A percentile compares a stretch with the other conserved stretches of the same genome.
phyloP scores from a whole-genome alignment of 2,797 vertebrate species.

The Poecilia velifera region DNA sequence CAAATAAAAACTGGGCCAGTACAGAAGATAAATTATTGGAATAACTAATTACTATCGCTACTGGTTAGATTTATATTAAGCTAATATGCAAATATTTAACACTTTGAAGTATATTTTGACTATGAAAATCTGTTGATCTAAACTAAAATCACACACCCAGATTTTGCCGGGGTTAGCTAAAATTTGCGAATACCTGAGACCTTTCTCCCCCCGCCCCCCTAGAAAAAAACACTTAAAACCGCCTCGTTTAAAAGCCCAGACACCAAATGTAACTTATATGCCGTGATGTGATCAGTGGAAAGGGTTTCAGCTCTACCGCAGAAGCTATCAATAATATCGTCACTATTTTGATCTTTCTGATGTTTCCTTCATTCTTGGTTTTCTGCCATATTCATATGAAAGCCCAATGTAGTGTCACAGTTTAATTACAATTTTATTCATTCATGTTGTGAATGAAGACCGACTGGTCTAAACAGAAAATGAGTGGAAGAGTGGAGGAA shows the following conservation, averaged over 20 bases:
- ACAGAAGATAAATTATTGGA: not conserved
- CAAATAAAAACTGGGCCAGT: not conserved
- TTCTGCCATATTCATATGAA: not conserved
- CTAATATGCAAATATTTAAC: no score
- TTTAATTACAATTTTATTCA: not conserved
- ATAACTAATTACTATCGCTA: not conserved
- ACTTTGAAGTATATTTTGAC: no score
- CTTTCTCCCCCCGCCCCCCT: no score
- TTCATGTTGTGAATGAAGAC: not conserved
- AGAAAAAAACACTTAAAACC: not conserved
- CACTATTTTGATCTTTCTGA: no score
- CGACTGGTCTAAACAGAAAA: not conserved
- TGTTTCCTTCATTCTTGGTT: not conserved
- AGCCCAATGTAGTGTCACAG: not conserved
- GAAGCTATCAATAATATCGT: not conserved
- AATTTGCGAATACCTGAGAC: not conserved
- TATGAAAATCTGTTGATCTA: not conserved
- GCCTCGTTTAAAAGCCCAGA: not conserved
- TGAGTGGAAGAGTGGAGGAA: not conserved
- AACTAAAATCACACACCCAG: not conserved
- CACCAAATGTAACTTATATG: not conserved
- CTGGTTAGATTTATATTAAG: no score
- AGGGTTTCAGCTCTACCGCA: not conserved
- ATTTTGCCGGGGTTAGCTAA: not conserved
- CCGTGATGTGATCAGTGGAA: not conserved